Percentiles rank a stretch among this genome's conserved stretches.
These are phyloP conservation scores for Pleuronectes platessa DNA, from an alignment of 2,113 vertebrate genomes.

Conservation along the genomic window DNA sequence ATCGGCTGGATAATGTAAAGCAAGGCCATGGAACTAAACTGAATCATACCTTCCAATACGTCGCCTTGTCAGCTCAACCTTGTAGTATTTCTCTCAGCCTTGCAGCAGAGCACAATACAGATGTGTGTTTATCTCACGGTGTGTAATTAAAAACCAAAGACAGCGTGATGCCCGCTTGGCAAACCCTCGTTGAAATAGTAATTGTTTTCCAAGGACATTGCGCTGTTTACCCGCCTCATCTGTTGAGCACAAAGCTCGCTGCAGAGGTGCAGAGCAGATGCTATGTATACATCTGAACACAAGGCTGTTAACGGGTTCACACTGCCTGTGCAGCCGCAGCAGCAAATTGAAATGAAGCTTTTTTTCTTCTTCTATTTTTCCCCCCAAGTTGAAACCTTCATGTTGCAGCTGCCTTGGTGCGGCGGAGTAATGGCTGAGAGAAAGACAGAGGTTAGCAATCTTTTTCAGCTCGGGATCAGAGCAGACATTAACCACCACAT, in stretches of 20 bases:
- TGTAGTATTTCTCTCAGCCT: conserved; percentile 44
- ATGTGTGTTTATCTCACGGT: conserved; percentile 45
- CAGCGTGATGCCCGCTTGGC: conserved; percentile 37
- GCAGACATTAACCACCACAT: conserved; percentile 34
- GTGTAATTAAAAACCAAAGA: conserved; percentile 71
- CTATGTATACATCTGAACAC: conserved; percentile 50
- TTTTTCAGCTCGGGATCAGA: conserved; percentile 31
- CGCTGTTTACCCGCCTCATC: conserved; percentile 58
- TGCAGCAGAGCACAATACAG: conserved; percentile 53
- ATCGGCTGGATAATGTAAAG: conserved; percentile 50
- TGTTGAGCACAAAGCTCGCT: conserved; percentile 43
- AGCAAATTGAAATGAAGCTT: conserved; percentile 43
- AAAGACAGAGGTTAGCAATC: conserved; percentile 33
- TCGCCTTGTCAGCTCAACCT: conserved; percentile 50
- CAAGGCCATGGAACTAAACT: conserved; percentile 37
- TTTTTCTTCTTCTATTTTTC: background rate
- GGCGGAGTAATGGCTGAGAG: conserved; percentile 31
- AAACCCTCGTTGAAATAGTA: conserved; percentile 52
- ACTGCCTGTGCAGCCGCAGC: conserved; percentile 32
- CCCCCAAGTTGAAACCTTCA: conserved; percentile 46
- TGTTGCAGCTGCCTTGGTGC: conserved; percentile 31
- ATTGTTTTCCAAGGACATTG: conserved; percentile 60
- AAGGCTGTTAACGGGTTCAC: conserved; percentile 58
- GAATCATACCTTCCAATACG: conserved; percentile 36
- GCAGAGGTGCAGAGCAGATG: conserved; percentile 67